Percentiles rank a stretch among this genome's conserved stretches.
phyloP scores from a whole-genome alignment of 2,888 invertebrate genomes.

The Sinohyriopsis cumingii region DNA sequence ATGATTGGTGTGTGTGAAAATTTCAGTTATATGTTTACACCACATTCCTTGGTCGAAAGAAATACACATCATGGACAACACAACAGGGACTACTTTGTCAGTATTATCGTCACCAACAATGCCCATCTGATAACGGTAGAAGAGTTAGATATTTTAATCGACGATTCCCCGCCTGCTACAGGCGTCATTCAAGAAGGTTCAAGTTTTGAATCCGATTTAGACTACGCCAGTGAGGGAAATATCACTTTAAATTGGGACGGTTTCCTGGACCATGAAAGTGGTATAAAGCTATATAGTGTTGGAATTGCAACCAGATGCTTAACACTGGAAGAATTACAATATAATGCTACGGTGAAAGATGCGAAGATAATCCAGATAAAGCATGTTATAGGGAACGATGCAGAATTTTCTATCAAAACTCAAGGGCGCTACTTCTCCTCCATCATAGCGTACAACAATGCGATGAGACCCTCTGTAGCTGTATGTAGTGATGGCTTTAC shows the following conservation, averaged over 20 bases:
- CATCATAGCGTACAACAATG: conserved; percentile 55
- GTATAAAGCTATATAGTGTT: conserved; percentile 28
- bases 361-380: too few species aligned
- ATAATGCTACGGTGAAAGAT: background rate
- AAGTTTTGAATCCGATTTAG: conserved; percentile 28
- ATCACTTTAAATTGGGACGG: conserved; percentile 37
- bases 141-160: conserved; percentile 45
- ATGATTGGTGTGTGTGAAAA: conserved; percentile 37
- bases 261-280: conserved; percentile 45
- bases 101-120: conserved; percentile 44
- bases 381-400: too few species aligned
- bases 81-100: conserved; percentile 48
- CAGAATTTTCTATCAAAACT: conserved; percentile 1
- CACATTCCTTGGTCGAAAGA: conserved; percentile 25
- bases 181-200: conserved; percentile 49
- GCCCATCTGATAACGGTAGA: conserved; percentile 36
- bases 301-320: conserved; percentile 21
- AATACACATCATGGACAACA: conserved; percentile 40
- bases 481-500: conserved; percentile 55
- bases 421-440: conserved; percentile 40
- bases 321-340: conserved; percentile 5
- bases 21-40: conserved; percentile 22
- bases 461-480: conserved; percentile 41
- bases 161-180: conserved; percentile 46
- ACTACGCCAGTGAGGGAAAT: conserved; percentile 28